Evolutionary conservation across 2,113 vertebrate genomes (phyloP).

Genomic region (Paedocypris sp.): DNA sequence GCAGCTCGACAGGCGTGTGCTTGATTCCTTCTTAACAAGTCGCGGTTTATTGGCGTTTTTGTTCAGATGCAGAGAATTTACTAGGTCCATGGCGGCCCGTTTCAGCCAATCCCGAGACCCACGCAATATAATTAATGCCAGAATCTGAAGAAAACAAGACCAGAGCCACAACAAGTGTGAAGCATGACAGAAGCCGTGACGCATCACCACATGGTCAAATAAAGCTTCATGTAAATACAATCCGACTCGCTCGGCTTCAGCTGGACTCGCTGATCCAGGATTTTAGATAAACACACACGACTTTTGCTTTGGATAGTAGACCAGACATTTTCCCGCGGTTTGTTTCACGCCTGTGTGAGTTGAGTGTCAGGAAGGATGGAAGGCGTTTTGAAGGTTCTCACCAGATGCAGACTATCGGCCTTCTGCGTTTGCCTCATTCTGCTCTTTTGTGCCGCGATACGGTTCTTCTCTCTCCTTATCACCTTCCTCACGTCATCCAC

Average conservation of each 20-base stretch:
- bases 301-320: too few species aligned
- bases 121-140: constrained; percentile 64
- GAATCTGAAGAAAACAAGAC: constrained; percentile 51
- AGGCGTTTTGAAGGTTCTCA: constrained; percentile 60
- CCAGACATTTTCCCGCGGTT: too few species aligned
- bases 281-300: too few species aligned
- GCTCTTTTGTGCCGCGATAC: constrained; percentile 95
- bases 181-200: constrained; percentile 62
- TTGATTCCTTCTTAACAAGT: too few species aligned
- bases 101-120: constrained; percentile 40
- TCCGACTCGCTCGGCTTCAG: neutral
- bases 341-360: too few species aligned
- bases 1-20: constrained; percentile 1
- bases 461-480: constrained; percentile 91
- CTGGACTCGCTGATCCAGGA: neutral
- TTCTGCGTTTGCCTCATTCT: constrained; percentile 91
- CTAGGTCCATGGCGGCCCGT: constrained; percentile 3
- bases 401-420: constrained; percentile 91
- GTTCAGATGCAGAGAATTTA: neutral
- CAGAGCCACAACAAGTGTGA: constrained; percentile 50
- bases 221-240: constrained; percentile 46
- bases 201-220: constrained; percentile 63
- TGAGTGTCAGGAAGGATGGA: too few species aligned
- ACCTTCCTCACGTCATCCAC: constrained; percentile 86
- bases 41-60: constrained; percentile 1